Evolutionary conservation across 1,140 invertebrate genomes (phyloP).

Genomic region (Homalodisca vitripennis): DNA sequence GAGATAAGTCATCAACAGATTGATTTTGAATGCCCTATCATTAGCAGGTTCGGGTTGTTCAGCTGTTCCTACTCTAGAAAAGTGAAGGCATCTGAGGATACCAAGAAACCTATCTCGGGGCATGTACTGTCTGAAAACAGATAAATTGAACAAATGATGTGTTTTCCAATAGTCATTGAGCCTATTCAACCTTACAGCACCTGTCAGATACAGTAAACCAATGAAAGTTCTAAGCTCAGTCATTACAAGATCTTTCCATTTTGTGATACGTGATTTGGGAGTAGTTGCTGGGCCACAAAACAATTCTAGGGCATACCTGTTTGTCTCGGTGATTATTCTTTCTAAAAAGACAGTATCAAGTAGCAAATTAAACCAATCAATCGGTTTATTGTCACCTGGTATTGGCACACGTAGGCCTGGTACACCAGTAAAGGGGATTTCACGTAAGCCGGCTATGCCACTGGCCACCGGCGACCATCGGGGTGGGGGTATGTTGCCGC

Average conservation of each 20-base stretch:
- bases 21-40: background rate
- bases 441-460: background rate
- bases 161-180: conserved; percentile 27
- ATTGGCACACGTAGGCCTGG: background rate
- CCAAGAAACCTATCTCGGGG: conserved; percentile 22
- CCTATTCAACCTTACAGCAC: background rate
- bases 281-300: background rate
- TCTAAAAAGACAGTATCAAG: background rate
- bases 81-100: conserved; percentile 18
- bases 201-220: conserved; percentile 17
- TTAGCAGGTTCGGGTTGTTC: conserved; percentile 2
- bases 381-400: background rate
- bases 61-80: too few species aligned
- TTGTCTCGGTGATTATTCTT: background rate
- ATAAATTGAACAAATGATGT: conserved; percentile 14
- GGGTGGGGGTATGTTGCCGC: too few species aligned
- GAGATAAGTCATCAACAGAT: conserved; percentile 20
- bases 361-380: conserved; percentile 11
- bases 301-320: conserved; percentile 1
- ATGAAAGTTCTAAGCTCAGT: conserved; percentile 1
- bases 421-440: background rate
- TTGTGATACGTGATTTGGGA: background rate
- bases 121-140: conserved; percentile 18
- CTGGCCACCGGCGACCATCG: background rate
- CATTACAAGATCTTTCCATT: conserved; percentile 13